These are phyloP conservation scores for Panonychus citri DNA, from an alignment of 1,140 invertebrate species.

Conservation along the genomic window DNA sequence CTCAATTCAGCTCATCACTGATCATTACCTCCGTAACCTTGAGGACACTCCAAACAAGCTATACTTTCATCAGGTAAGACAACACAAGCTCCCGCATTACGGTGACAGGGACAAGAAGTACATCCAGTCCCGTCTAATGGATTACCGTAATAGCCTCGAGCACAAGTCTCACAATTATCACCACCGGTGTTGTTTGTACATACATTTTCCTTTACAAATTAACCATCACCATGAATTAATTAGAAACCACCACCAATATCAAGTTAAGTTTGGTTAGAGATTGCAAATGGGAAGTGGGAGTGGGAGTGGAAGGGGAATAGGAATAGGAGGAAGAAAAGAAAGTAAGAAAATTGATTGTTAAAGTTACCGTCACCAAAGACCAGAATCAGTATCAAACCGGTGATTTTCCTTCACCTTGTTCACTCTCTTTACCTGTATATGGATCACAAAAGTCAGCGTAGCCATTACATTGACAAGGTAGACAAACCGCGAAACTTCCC, in stretches of 20 bases:
- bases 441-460: conserved; percentile 89
- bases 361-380: no score
- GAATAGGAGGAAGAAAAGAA: no score
- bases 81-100: conserved; percentile 71
- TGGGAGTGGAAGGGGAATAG: no score
- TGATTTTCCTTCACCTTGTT: no score
- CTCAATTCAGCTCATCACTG: no score
- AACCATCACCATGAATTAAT: background rate
- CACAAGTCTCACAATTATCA: conserved; percentile 78
- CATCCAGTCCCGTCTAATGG: conserved; percentile 64
- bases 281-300: no score
- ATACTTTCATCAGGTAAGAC: conserved; percentile 56
- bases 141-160: conserved; percentile 81
- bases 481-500: conserved; percentile 72
- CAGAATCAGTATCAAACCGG: no score
- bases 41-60: conserved; percentile 77
- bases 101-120: conserved; percentile 65
- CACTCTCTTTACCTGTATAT: conserved; percentile 43
- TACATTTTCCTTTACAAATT: conserved; percentile 50
- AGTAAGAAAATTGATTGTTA: no score
- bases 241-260: no score
- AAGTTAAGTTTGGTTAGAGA: no score
- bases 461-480: conserved; percentile 82
- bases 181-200: conserved; percentile 89
- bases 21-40: conserved; percentile 60